Evolutionary conservation across 2,797 vertebrate species (phyloP), one percentile per base, ranked within the genome.

Genomic region (Danio albolineatus): DNA sequence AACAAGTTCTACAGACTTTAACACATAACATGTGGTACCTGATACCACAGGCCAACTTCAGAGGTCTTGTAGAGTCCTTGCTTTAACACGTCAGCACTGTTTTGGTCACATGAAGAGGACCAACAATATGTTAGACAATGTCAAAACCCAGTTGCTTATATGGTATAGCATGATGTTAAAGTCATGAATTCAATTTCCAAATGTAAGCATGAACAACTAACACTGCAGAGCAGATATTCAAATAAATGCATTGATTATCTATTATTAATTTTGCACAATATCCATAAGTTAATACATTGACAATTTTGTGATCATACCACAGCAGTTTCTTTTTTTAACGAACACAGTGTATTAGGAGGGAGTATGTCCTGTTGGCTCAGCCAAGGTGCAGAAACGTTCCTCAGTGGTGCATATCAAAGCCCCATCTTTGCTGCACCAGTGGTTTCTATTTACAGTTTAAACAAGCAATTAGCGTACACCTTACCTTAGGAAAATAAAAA

Each of bases 391-490:
- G 10, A 59, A 41, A 60, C 39, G 64, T 72, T 65, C 13, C 65
- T 78, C 17, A 74, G 21, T 43, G 17, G 65, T 49, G 44, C 28
- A 21, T 48, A 80, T 86, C 85, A 82, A 74, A 84, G 66, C 12
- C 46, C 53, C 41, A 12, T 28, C 72, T 67, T 56, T 44, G 19
- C 54, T 65, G 38, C 46, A 38, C 66, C 43, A 43, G 61, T 73
- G 76, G 28, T 67, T 65, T 73, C 46, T 60, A 46, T 74, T 62
- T 60, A 60, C 65, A 79, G 71, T 79, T 80, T 85, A 82, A 85
- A 85, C 77, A 79, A 74, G 83, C 80, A 85, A 77, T 85, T 85
- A 85, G 67, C n/a, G n/a, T 53, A 43, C 76, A 77, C 79, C 71
- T 67, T 57, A 48, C 53, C 65, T 49, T 51, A 69, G 28, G 65